These are phyloP conservation scores for Uria aalge DNA, from an alignment of 2,113 vertebrate species.

Conservation along the genomic window DNA sequence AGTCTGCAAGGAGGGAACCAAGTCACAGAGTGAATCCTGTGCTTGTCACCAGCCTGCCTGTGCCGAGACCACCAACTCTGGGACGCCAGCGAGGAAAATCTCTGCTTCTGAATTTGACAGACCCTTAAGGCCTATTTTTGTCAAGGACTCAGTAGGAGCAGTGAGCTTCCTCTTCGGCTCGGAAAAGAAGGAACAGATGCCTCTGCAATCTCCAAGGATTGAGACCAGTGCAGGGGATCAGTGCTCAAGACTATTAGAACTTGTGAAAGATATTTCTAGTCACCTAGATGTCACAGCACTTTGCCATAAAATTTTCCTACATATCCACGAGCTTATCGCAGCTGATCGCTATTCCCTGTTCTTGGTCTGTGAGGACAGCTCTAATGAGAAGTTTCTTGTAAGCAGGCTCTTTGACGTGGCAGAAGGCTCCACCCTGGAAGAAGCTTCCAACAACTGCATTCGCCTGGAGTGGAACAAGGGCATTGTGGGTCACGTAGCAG, in stretches of 20 bases:
- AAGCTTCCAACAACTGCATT: slow-evolving; percentile 92
- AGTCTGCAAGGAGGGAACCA: slow-evolving; percentile 77
- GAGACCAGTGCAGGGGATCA: slow-evolving; percentile 77
- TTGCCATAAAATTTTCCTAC: slow-evolving; percentile 97
- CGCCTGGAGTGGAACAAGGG: slow-evolving; percentile 97
- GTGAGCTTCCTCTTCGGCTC: slow-evolving; percentile 89
- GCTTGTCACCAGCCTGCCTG: slow-evolving; percentile 65
- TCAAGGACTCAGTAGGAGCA: slow-evolving; percentile 91
- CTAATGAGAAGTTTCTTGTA: slow-evolving; percentile 92
- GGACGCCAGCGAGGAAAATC: slow-evolving; percentile 89
- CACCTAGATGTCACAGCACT: slow-evolving; percentile 94
- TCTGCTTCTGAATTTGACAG: slow-evolving; percentile 97
- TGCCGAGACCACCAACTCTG: slow-evolving; percentile 69
- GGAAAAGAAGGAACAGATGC: slow-evolving; percentile 83
- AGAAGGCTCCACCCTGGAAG: slow-evolving; percentile 93
- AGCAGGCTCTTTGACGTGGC: slow-evolving; percentile 95
- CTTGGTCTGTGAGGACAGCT: slow-evolving; percentile 95
- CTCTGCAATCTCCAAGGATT: slow-evolving; percentile 74
- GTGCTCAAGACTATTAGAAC: slow-evolving; percentile 89
- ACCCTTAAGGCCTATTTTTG: slow-evolving; percentile 91
- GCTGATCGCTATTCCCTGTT: slow-evolving; percentile 97
- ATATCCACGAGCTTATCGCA: slow-evolving; percentile 92
- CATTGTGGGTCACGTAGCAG: slow-evolving; percentile 95
- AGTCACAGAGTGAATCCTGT: slow-evolving; percentile 68
- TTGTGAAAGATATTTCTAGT: slow-evolving; percentile 96